Conservation (phyloP, 2,888 invertebrate genomes). For the Willowsia nigromaculata region DNA sequence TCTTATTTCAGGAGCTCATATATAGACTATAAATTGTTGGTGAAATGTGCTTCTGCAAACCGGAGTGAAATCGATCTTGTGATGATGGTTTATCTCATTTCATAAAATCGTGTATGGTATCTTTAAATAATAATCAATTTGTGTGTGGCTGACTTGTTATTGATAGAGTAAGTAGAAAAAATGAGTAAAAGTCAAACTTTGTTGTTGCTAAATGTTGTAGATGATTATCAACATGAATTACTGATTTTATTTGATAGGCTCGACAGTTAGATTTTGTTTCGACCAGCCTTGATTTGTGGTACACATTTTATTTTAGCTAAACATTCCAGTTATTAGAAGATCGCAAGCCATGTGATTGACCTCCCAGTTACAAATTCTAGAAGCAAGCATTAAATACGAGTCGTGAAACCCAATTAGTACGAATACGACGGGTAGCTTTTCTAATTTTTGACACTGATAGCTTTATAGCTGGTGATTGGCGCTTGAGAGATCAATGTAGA, state of each 20-base stretch:
- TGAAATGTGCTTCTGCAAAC: slow-evolving; percentile 50
- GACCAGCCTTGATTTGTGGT: background rate
- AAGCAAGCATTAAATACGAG: slow-evolving; percentile 28
- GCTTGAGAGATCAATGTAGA: slow-evolving; percentile 28
- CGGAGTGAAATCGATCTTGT: slow-evolving; percentile 45
- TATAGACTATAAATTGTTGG: slow-evolving; percentile 49
- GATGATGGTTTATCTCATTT: background rate
- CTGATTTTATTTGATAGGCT: background rate
- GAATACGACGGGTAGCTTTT: slow-evolving; percentile 42
- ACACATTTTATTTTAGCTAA: background rate
- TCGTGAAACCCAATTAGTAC: slow-evolving; percentile 61
- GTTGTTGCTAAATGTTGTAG: background rate
- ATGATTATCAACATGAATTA: background rate
- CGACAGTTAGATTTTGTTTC: too few species aligned
- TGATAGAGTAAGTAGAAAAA: background rate
- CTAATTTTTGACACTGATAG: slow-evolving; percentile 63
- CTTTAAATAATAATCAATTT: background rate
- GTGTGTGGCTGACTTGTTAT: background rate
- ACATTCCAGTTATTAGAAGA: background rate
- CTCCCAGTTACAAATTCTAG: background rate
- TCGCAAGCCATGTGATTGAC: background rate
- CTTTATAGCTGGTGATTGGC: slow-evolving; percentile 49
- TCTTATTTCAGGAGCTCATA: background rate
- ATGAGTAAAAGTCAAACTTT: background rate
- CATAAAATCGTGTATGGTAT: background rate